phyloP scores from a whole-genome alignment of 2,113 vertebrate genomes.

The Neogobius melanostomus region DNA sequence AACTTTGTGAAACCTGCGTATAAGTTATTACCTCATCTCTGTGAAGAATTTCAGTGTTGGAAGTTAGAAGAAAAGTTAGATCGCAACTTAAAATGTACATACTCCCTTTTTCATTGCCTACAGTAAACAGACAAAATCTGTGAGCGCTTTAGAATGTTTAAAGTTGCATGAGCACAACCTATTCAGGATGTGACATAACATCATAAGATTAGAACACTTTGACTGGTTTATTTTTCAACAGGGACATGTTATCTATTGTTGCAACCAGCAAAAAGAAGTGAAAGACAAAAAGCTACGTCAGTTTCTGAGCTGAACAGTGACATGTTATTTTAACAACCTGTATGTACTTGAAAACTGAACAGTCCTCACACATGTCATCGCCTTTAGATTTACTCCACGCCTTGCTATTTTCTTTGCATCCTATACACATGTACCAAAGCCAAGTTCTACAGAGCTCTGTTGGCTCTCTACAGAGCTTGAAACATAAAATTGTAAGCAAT shows the following conservation, averaged over 20 bases:
- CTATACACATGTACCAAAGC: constrained; percentile 26
- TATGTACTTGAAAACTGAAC: constrained; percentile 54
- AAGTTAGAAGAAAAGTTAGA: too few species aligned
- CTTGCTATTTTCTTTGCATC: constrained; percentile 39
- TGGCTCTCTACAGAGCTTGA: constrained; percentile 30
- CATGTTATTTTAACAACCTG: constrained; percentile 65
- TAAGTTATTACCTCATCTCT: too few species aligned
- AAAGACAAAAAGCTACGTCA: constrained; percentile 34
- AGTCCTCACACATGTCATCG: constrained; percentile 45
- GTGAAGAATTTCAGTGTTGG: too few species aligned
- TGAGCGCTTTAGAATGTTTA: too few species aligned
- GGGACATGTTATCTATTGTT: constrained; percentile 28
- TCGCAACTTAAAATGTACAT: too few species aligned
- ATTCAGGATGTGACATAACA: background rate
- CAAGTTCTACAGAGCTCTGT: constrained; percentile 40
- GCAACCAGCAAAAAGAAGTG: background rate
- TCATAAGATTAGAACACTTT: constrained; percentile 16
- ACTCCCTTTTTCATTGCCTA: too few species aligned
- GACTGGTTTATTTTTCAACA: background rate
- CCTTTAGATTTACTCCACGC: constrained; percentile 54
- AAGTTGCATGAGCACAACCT: too few species aligned
- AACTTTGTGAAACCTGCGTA: too few species aligned
- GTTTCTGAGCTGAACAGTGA: constrained; percentile 43
- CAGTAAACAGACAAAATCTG: too few species aligned
- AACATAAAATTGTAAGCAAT: background rate